Evolutionary conservation across 1,140 invertebrate genomes (phyloP), one percentile per base, ranked within the genome.

Genomic region (Adoxophyes honmai): DNA sequence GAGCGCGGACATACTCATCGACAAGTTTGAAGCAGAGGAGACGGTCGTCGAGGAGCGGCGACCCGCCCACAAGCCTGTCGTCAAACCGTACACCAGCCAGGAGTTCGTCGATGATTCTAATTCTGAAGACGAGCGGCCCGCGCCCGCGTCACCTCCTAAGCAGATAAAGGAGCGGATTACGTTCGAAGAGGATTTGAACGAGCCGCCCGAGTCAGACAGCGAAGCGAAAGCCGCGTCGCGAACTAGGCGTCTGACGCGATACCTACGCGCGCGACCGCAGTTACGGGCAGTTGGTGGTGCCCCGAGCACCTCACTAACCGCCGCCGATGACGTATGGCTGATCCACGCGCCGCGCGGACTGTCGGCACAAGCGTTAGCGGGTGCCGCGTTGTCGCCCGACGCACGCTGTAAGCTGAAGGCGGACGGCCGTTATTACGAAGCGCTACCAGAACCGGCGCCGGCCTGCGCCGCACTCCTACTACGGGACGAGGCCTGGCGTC

Each of bases 11-110:
- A 6, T 6, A 6, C 2, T 28, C 21, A 28, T 28, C 16, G 42
- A 48, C 18, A 48, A 48, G 28, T 48, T 48, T 18, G 42, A 48
- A n/a, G 42, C 42, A 18, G 42, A 28, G 18, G 42, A 48, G n/a
- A 48, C 42, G 42, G n/a, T 33, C 42, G 42, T 48, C 42, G 16
- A 33, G n/a, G 8, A 36, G n/a, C 21, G 21, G 2, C 21, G 21
- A 28, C 2, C 21, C 21, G 21, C 21, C 21, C 21, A 6, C 21
- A 6, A 2, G 21, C 21, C 21, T 6, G 2, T 6, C 21, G 21
- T 10, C 15, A 28, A 42, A 14, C 37, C 14, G 4, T 18, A 10
- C 21, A 44, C 16, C 10, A 21, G 42, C 21, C 18, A 21, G 42
- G 42, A 48, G 42, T 21, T 28, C 42, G 18, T 48, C 42, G 21